Base-by-base conservation (phyloP, 2,888 invertebrate species). In the Tenthredo scrophulariae region DNA sequence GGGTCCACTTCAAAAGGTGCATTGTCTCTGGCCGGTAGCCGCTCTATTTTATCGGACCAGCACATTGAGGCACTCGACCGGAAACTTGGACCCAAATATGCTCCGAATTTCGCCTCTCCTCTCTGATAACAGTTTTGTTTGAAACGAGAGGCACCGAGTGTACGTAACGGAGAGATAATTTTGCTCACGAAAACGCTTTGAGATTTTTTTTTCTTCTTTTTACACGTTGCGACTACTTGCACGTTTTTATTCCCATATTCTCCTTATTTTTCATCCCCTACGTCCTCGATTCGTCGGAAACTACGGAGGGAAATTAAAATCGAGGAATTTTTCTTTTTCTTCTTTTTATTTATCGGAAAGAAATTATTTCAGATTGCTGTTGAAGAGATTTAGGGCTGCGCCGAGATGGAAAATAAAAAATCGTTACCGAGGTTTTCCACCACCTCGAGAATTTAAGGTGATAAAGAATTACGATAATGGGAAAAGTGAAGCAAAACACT, bases 1-100 rank as follows among this genome's bases (percentile, higher is more conserved):
- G 84, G 85, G 87, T 86, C 80, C 85, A 86, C 87, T 86, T 85
- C 85, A 85, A 87, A 87, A 87, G 86, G 84, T 86, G 86, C 87
- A 89, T 89, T 88, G 89, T 89, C 87, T 88, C 85, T 86, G 74
- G 75, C 65, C 84, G 75, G 85, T 77, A 84, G 87, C 80, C 85
- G 79, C 85, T 87, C 84, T 84, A 86, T 86, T 86, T 89, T 89
- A 88, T 88, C 87, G 86, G 87, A 80, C 86, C 84, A 65, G 85
- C 87, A 86, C 87, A 88, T 87, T 86, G 87, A 87, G 72, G 80
- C 89, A 86, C 58, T 85, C 87, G 79, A 77, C 85, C 87, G 88
- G 86, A 89, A 89, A 87, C 84, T 83, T 85, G 85, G 86, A 82
- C 79, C 85, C 80, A 85, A 89, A 89, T 88, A 87, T 87, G 87